phyloP scores from a whole-genome alignment of 2,113 vertebrate species.

The Brienomyrus brachyistius region DNA sequence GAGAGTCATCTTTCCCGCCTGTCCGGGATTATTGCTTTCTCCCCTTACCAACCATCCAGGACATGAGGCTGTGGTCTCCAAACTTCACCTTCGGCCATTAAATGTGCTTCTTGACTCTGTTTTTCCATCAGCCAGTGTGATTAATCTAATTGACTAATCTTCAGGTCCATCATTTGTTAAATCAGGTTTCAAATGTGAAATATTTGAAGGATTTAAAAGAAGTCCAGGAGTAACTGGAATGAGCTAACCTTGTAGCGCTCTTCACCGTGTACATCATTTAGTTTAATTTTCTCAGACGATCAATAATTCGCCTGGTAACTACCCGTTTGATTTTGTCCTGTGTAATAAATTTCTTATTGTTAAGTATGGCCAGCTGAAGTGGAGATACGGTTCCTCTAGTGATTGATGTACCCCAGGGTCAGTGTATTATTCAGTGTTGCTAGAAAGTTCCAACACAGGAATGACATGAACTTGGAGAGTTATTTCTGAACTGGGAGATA shows the following conservation, averaged over 20 bases:
- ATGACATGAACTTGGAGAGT: neutral
- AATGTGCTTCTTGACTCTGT: neutral
- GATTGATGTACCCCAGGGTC: slow-evolving; percentile 2
- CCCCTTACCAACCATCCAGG: neutral
- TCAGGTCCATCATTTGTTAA: neutral
- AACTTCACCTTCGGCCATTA: neutral
- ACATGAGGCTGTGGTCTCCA: neutral
- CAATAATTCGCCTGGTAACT: neutral
- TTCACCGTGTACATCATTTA: neutral
- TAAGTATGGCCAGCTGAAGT: neutral
- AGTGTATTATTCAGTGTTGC: neutral
- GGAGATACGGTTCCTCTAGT: neutral
- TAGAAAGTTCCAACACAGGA: neutral
- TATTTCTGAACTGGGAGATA: neutral
- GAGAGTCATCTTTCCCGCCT: neutral
- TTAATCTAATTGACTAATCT: neutral
- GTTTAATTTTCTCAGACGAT: neutral
- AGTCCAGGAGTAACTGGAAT: neutral
- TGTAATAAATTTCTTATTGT: neutral
- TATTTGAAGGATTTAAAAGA: neutral
- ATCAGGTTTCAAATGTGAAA: neutral
- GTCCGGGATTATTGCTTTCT: neutral
- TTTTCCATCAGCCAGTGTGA: neutral
- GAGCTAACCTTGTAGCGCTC: neutral
- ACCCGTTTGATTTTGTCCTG: neutral